Conservation (phyloP, 2,797 vertebrate species). For the Spondyliosoma cantharus region DNA sequence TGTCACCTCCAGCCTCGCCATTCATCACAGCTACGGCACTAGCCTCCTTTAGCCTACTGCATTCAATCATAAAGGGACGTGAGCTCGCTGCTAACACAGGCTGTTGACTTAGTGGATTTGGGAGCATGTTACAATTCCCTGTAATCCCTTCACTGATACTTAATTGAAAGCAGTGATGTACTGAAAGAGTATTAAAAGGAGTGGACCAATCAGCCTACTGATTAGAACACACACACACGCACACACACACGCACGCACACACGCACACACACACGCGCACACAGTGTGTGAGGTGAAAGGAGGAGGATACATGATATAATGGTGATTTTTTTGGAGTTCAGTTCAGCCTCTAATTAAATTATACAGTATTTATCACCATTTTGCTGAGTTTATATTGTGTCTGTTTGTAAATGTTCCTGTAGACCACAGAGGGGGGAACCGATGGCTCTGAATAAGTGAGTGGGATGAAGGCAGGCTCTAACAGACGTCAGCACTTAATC, state of each 20-base stretch:
- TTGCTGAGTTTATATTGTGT: slow-evolving; percentile 27
- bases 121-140: slow-evolving; percentile 36
- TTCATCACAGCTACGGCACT: slow-evolving; percentile 52
- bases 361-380: neutral
- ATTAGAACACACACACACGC: slow-evolving; percentile 23
- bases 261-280: neutral
- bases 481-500: slow-evolving; percentile 81
- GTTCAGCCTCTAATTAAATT: neutral
- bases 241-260: too few species aligned
- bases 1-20: slow-evolving; percentile 42
- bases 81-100: slow-evolving; percentile 36
- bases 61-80: slow-evolving; percentile 58
- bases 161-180: slow-evolving; percentile 52
- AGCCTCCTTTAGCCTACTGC: slow-evolving; percentile 42
- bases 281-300: neutral
- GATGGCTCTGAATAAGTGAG: slow-evolving; percentile 52
- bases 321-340: neutral
- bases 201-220: slow-evolving; percentile 31
- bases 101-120: slow-evolving; percentile 49
- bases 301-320: neutral
- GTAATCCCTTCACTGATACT: slow-evolving; percentile 58
- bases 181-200: slow-evolving; percentile 47
- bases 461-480: slow-evolving; percentile 68
- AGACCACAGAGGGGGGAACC: slow-evolving; percentile 37
- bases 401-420: slow-evolving; percentile 30